Evolutionary conservation across 2,797 vertebrate genomes (phyloP).

Genomic region (Perodicticus potto): DNA sequence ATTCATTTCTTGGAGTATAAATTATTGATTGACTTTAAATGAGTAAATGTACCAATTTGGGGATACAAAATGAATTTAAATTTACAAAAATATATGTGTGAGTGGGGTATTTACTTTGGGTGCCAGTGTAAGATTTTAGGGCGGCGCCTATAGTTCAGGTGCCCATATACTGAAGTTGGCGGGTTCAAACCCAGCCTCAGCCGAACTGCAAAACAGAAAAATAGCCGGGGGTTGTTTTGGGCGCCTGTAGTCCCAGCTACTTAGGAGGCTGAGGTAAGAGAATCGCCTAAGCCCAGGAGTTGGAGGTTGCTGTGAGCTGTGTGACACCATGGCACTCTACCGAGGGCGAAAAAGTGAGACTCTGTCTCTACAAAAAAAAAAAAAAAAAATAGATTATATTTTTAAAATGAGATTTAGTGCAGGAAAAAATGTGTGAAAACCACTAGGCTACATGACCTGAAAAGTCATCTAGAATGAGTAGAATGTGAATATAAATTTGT

Average conservation of each 20-base stretch:
- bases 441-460: background rate
- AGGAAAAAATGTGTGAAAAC: background rate
- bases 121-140: background rate
- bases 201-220: too few species aligned
- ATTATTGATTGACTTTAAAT: conserved; percentile 32
- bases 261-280: too few species aligned
- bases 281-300: too few species aligned
- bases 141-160: too few species aligned
- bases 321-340: too few species aligned
- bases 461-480: background rate
- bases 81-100: background rate
- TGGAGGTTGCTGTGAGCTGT: too few species aligned
- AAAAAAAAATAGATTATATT: background rate
- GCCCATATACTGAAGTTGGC: too few species aligned
- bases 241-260: too few species aligned
- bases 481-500: background rate
- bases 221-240: too few species aligned
- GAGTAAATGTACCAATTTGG: conserved; percentile 16
- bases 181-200: too few species aligned
- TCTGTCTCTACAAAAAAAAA: too few species aligned
- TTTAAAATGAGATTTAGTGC: conserved; percentile 35
- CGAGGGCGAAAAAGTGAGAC: too few species aligned
- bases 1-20: conserved; percentile 9
- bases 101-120: background rate
- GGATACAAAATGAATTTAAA: background rate